Percentiles rank a stretch among this genome's conserved stretches.
Conservation (phyloP, 1,140 invertebrate species). For the Euura lappo region DNA sequence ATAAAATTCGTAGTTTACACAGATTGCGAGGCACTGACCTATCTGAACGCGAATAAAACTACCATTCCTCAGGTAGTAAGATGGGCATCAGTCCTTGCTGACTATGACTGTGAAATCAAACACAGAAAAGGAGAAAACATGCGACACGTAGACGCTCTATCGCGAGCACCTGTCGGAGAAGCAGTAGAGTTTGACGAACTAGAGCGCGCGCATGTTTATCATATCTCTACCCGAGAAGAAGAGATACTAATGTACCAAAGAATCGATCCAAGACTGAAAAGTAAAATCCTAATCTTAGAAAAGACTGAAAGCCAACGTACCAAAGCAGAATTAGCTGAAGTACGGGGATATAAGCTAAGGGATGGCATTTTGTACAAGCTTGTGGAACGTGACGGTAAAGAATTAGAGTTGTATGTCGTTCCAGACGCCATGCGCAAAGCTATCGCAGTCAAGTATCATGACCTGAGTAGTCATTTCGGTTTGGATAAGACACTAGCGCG, state of each 20-base stretch:
- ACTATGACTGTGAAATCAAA: slow-evolving; percentile 22
- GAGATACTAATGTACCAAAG: slow-evolving; percentile 22
- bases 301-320: slow-evolving; percentile 3
- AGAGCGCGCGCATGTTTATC: slow-evolving; percentile 8
- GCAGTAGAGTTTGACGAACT: slow-evolving; percentile 14
- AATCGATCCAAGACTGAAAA: background rate
- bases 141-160: slow-evolving; percentile 49
- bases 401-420: slow-evolving; percentile 15
- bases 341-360: slow-evolving; percentile 12
- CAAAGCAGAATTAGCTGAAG: background rate
- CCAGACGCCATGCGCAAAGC: slow-evolving; percentile 20
- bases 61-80: slow-evolving; percentile 18
- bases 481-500: slow-evolving; percentile 17
- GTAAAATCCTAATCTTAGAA: slow-evolving; percentile 8
- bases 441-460: slow-evolving; percentile 18
- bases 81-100: slow-evolving; percentile 13
- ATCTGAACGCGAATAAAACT: background rate
- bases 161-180: slow-evolving; percentile 32
- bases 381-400: background rate
- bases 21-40: slow-evolving; percentile 25
- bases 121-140: slow-evolving; percentile 29
- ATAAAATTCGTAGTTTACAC: slow-evolving; percentile 28
- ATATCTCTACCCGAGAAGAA: slow-evolving; percentile 16
- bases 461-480: slow-evolving; percentile 22
- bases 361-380: slow-evolving; percentile 15